A percentile compares a stretch with the other conserved stretches of the same genome.
These are phyloP conservation scores for Carollia perspicillata DNA, from an alignment of 2,113 vertebrate genomes.

Conservation along the genomic window DNA sequence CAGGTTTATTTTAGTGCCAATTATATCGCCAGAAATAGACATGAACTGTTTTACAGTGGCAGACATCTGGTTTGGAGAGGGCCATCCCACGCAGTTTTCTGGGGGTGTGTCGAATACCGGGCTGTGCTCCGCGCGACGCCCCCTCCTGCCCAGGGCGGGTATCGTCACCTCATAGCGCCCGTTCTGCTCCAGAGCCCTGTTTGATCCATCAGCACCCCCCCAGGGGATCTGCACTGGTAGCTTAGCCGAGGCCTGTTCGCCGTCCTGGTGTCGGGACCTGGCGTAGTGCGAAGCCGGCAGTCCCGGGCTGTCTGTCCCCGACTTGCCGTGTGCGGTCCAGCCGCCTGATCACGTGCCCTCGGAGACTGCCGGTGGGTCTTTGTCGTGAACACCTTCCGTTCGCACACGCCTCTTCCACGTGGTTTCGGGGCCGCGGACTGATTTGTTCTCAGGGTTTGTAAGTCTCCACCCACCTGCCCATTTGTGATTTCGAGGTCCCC, in stretches of 20 bases:
- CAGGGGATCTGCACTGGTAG: neutral
- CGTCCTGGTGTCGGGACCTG: neutral
- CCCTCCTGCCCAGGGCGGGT: neutral
- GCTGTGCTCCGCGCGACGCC: neutral
- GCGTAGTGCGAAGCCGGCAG: neutral
- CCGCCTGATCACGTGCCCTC: neutral
- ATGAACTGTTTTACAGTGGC: neutral
- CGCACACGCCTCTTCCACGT: neutral
- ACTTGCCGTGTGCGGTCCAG: neutral
- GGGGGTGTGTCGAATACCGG: neutral
- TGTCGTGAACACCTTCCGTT: neutral
- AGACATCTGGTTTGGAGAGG: neutral
- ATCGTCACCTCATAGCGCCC: neutral
- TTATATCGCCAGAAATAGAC: neutral
- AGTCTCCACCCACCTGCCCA: neutral
- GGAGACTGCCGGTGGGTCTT: neutral
- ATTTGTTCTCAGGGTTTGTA: neutral
- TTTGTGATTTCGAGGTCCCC: neutral
- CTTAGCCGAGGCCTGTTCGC: neutral
- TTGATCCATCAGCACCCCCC: neutral
- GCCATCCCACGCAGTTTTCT: neutral
- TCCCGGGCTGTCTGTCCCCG: neutral
- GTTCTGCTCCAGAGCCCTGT: neutral
- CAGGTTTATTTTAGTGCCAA: neutral
- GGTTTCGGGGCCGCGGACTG: neutral